Conservation (phyloP, 2,888 invertebrate genomes). For the Drosophila maculinotata region DNA sequence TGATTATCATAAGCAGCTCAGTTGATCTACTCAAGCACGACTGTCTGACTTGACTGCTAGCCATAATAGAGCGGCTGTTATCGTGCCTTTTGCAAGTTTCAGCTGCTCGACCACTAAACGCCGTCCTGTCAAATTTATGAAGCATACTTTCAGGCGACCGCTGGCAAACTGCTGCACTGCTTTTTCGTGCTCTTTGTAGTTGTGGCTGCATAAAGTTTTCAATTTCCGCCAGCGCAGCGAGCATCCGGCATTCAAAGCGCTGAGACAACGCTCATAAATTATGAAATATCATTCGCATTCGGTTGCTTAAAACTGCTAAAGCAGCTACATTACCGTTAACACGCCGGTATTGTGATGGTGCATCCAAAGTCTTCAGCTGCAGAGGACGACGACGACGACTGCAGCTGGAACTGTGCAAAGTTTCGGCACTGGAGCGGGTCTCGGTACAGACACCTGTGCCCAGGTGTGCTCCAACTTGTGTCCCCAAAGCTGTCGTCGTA, state of each 20-base stretch:
- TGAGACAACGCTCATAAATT: slow-evolving; percentile 10
- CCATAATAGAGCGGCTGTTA: no score
- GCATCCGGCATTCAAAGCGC: slow-evolving; percentile 21
- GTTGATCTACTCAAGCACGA: no score
- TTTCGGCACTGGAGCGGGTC: not conserved
- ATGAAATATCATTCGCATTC: slow-evolving; percentile 17
- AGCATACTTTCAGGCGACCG: slow-evolving; percentile 7
- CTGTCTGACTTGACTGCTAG: no score
- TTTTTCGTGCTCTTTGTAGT: not conserved
- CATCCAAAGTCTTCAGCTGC: slow-evolving; percentile 6
- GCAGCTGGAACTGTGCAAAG: slow-evolving; percentile 3
- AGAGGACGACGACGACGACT: no score
- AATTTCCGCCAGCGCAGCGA: slow-evolving; percentile 20
- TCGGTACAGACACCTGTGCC: slow-evolving; percentile 3
- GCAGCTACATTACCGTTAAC: slow-evolving; percentile 19
- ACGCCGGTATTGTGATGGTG: slow-evolving; percentile 9
- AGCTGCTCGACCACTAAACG: slow-evolving; percentile 5
- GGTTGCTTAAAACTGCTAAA: slow-evolving; percentile 13
- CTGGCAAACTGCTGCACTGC: slow-evolving; percentile 3
- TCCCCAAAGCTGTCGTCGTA: slow-evolving; percentile 33
- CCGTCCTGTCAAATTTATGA: slow-evolving; percentile 7
- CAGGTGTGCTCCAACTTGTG: slow-evolving; percentile 9
- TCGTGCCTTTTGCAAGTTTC: slow-evolving; percentile 4
- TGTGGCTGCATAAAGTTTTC: slow-evolving; percentile 26
- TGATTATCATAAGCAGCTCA: no score